These are phyloP conservation scores for Cephalotes varians DNA, from an alignment of 2,888 invertebrate genomes.

Conservation along the genomic window DNA sequence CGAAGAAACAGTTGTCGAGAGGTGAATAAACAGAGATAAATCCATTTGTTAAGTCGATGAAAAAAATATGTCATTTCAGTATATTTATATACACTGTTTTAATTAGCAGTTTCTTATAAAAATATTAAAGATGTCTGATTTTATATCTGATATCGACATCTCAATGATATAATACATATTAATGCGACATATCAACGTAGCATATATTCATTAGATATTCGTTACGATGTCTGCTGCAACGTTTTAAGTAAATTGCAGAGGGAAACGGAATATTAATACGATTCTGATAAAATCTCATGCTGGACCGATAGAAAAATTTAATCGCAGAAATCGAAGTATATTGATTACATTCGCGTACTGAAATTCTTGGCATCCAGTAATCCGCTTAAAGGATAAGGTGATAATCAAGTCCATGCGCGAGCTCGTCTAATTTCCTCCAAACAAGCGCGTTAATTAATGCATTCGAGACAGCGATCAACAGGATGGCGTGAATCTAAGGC, in stretches of 20 bases:
- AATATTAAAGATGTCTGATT: neutral
- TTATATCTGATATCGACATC: neutral
- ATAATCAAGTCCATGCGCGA: constrained; percentile 21
- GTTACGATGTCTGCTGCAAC: neutral
- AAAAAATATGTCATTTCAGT: neutral
- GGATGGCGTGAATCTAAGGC: constrained; percentile 13
- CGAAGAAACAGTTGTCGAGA: neutral
- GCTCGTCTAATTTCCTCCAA: neutral
- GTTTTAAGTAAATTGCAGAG: constrained; percentile 11
- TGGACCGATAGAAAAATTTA: neutral
- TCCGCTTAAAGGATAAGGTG: constrained; percentile 16
- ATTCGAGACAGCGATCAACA: constrained; percentile 10
- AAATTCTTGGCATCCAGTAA: constrained; percentile 7
- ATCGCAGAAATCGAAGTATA: neutral
- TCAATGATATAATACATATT: neutral
- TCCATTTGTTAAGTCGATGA: neutral
- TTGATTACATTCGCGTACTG: constrained; percentile 16
- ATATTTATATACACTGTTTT: neutral
- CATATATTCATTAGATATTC: neutral
- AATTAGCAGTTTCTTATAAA: neutral
- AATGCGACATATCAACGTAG: neutral
- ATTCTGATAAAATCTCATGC: neutral
- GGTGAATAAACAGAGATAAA: neutral
- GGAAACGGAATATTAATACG: neutral
- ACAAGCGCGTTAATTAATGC: constrained; percentile 35